Conservation (phyloP, 2,888 invertebrate genomes). For the Ophonus ardosiacus region DNA sequence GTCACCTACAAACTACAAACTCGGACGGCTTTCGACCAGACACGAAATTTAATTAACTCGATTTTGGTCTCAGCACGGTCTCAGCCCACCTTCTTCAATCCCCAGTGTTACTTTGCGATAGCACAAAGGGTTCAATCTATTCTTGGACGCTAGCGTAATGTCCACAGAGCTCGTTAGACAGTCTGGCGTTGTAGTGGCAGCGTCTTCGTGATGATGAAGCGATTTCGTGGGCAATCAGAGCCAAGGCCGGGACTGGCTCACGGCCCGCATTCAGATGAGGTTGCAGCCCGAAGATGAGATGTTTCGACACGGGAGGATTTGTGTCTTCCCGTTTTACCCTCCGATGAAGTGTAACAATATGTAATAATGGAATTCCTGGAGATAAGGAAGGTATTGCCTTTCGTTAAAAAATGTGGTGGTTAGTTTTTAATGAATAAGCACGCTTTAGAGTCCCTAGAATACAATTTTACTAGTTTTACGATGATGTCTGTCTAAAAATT, state of each 20-base stretch:
- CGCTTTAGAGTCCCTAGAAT: no score
- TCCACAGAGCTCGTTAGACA: not conserved
- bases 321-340: not conserved
- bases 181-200: conserved; percentile 12
- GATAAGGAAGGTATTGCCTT: no score
- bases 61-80: conserved; percentile 43
- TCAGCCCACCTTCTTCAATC: not conserved
- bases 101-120: not conserved
- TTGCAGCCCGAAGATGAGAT: conserved; percentile 6
- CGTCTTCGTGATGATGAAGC: conserved; percentile 57
- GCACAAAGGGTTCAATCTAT: not conserved
- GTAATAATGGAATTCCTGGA: no score
- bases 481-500: no score
- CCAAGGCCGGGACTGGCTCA: conserved; percentile 51
- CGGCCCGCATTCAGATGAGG: conserved; percentile 60
- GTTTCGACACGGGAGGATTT: not conserved
- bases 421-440: no score
- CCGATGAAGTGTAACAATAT: not conserved
- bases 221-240: conserved; percentile 62
- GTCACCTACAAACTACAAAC: conserved; percentile 39
- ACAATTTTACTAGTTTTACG: no score
- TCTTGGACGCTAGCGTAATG: not conserved
- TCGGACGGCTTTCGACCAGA: conserved; percentile 8
- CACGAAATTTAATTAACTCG: conserved; percentile 57
- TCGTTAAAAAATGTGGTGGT: no score